A percentile compares a stretch with the other conserved stretches of the same genome.
phyloP scores from a whole-genome alignment of 2,113 vertebrate genomes.

The Ondatra zibethicus region DNA sequence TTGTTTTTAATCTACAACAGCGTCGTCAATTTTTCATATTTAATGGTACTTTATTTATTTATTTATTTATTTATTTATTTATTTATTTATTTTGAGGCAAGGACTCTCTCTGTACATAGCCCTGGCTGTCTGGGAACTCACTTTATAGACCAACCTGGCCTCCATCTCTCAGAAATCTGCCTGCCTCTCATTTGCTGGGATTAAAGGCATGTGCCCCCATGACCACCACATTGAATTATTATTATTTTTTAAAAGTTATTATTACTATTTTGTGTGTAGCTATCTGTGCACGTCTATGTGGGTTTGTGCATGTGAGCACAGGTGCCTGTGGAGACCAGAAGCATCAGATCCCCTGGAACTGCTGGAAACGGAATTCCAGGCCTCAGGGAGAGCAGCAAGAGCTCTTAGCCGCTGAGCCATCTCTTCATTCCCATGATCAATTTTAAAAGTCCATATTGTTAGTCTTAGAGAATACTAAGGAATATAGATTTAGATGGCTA shows the following conservation, averaged over 20 bases:
- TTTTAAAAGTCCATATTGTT: background rate
- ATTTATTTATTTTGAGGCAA: background rate
- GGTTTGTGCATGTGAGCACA: background rate
- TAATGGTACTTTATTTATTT: background rate
- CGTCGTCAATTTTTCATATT: background rate
- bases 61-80: background rate
- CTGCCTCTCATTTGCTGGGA: background rate
- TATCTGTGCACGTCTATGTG: background rate
- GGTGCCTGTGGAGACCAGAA: background rate
- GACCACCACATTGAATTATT: background rate
- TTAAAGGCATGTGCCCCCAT: background rate
- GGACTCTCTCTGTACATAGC: background rate
- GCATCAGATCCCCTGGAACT: background rate
- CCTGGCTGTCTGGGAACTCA: background rate
- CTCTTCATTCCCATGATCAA: background rate
- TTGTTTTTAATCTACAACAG: background rate
- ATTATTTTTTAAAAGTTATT: background rate
- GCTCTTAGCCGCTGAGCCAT: background rate
- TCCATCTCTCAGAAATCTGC: background rate
- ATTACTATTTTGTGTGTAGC: background rate
- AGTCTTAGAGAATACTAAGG: background rate
- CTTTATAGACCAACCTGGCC: background rate
- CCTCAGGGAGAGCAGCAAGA: background rate
- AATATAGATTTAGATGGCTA: conserved; percentile 8
- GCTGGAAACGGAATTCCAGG: background rate